Conservation (phyloP, 2,797 vertebrate species). For the Limosa lapponica region DNA sequence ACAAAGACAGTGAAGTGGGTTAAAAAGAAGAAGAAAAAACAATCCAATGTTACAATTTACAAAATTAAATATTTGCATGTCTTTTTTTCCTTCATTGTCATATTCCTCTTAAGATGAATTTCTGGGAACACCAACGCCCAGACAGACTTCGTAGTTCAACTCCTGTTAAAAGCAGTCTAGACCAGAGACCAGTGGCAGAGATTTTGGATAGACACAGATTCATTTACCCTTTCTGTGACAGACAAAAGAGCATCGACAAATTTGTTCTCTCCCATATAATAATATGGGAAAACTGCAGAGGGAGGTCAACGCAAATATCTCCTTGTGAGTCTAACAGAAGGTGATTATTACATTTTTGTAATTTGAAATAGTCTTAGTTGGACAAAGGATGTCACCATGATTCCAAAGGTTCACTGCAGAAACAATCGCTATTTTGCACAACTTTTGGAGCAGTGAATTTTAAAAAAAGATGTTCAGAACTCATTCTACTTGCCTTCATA, state of each 20-base stretch:
- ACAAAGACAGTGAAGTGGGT: background rate
- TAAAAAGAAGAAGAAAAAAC: background rate
- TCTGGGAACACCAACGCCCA: background rate
- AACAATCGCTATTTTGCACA: background rate
- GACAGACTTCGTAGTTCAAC: background rate
- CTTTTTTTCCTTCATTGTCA: background rate
- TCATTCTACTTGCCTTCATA: background rate
- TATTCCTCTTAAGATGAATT: background rate
- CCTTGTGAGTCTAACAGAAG: background rate
- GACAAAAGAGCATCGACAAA: background rate
- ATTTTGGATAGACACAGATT: background rate
- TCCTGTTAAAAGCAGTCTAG: background rate
- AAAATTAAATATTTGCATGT: background rate
- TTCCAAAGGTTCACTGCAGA: background rate
- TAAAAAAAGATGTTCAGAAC: background rate
- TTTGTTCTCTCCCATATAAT: background rate
- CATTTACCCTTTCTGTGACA: background rate
- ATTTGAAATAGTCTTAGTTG: background rate
- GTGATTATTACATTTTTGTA: background rate
- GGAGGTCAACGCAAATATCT: background rate
- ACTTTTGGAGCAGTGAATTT: background rate
- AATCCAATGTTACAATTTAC: background rate
- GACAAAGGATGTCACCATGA: rapidly evolving
- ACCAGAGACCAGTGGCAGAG: background rate
- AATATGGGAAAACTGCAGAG: background rate